Evolutionary conservation across 2,113 vertebrate species (phyloP), one percentile per base, ranked within the genome.

Genomic region (Ivindomyrus marchei): DNA sequence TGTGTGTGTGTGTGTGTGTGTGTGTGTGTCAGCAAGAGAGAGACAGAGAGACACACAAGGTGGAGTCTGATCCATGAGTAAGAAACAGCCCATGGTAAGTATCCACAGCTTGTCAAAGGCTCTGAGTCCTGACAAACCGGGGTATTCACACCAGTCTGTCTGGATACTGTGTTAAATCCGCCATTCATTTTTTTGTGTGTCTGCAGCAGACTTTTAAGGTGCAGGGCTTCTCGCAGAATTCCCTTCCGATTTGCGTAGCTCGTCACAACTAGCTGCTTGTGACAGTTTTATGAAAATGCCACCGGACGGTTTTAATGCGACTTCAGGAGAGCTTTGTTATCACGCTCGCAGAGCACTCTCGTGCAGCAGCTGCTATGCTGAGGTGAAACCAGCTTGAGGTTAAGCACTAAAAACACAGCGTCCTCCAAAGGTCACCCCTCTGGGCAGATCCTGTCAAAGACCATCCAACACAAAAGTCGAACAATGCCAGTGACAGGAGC

Each of bases 161-260:
- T 53, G 85, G 5, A 87, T 56, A 52, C 53, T 8, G 50, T 87
- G 85, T 87, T 87, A 87, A 87, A 87, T 87, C 27, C 85, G 19
- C 83, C 85, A 27, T 36, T 36, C 49, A 17, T 31, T 47, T 86
- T 86, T 87, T 56, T 19, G 17, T 53, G n/a, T 53, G 47, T 27
- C 85, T 86, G 46, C 47, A 15, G 1, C 7, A 86, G 85, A 27
- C 85, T 53, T 56, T 87, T 56, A 52, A 36, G 50, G 19, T 1
- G 15, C 31, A 17, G 10, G 11, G n/a, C 85, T 52, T 50, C 85
- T 47, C 17, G 31, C 49, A 87, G 85, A 42, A 87, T 39, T 46
- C 39, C 83, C 42, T 85, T 47, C 24, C 83, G 15, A 47, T 85
- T 42, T 6, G 36, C 36, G 74, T 21, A 19, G 74, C 46, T 31